phyloP scores from a whole-genome alignment of 2,888 invertebrate species.

The Tenthredo notha region DNA sequence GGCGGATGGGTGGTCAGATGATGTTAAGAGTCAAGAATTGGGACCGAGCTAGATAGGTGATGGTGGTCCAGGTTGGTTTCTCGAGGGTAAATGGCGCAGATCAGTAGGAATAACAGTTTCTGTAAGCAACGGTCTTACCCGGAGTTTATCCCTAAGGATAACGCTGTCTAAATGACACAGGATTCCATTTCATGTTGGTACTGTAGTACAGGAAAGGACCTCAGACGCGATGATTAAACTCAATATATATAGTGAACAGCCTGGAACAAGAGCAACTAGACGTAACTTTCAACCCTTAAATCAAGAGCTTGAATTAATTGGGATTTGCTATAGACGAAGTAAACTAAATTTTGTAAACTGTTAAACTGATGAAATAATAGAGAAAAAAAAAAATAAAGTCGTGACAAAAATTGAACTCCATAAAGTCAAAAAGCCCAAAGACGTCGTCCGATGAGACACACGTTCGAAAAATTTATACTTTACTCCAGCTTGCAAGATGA shows the following conservation, averaged over 20 bases:
- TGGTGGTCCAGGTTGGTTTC: background rate
- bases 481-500: background rate
- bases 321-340: background rate
- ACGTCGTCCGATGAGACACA: no score
- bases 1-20: no score
- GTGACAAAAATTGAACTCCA: no score
- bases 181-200: background rate
- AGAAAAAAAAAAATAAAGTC: background rate
- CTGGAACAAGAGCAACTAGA: background rate
- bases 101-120: background rate
- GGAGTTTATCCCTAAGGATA: constrained; percentile 39
- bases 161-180: constrained; percentile 12
- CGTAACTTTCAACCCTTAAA: background rate
- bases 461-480: background rate
- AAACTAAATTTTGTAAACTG: background rate
- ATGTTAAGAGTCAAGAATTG: background rate
- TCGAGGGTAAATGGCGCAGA: constrained; percentile 15
- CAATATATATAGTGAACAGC: background rate
- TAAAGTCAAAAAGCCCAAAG: no score
- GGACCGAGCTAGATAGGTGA: background rate
- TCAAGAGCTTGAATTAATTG: background rate
- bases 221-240: background rate
- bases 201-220: background rate
- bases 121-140: constrained; percentile 22
- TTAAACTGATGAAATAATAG: background rate